phyloP scores from a whole-genome alignment of 2,797 vertebrate species.

The Chloroceryle amazona region DNA sequence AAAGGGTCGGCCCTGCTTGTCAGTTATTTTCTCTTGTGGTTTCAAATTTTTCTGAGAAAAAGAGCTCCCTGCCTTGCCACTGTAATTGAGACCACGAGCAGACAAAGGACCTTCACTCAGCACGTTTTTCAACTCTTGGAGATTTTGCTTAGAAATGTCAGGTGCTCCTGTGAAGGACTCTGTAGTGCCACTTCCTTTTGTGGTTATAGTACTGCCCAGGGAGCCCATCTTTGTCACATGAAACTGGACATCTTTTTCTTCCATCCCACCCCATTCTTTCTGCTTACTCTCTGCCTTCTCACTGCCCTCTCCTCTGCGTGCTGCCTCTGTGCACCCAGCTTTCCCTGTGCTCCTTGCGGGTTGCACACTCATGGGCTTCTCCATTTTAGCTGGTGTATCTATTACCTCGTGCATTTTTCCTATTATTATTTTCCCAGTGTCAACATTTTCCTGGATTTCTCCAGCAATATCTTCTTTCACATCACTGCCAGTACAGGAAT shows the following conservation, averaged over 20 bases:
- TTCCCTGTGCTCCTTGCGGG: not conserved
- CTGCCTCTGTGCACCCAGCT: not conserved
- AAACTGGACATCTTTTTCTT: not conserved
- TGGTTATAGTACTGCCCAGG: not conserved
- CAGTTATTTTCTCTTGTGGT: constrained; percentile 54
- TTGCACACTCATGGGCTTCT: not conserved
- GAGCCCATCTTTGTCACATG: not conserved
- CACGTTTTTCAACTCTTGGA: constrained; percentile 84
- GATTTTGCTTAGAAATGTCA: constrained; percentile 78
- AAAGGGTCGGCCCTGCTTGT: constrained; percentile 70
- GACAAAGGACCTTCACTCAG: constrained; percentile 76
- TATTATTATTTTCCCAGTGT: not conserved
- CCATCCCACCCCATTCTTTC: not conserved
- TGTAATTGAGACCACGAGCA: constrained; percentile 42
- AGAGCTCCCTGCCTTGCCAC: constrained; percentile 15
- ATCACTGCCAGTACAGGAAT: not conserved
- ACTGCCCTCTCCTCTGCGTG: not conserved
- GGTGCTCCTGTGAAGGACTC: not conserved
- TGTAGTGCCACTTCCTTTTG: not conserved
- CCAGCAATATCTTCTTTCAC: not conserved
- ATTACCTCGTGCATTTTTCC: not conserved
- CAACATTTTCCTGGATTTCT: not conserved
- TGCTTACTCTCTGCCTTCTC: not conserved
- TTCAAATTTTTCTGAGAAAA: constrained; percentile 62
- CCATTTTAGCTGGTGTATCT: not conserved